Base-by-base conservation (phyloP, 2,888 invertebrate genomes). In the Aplocera efformata region DNA sequence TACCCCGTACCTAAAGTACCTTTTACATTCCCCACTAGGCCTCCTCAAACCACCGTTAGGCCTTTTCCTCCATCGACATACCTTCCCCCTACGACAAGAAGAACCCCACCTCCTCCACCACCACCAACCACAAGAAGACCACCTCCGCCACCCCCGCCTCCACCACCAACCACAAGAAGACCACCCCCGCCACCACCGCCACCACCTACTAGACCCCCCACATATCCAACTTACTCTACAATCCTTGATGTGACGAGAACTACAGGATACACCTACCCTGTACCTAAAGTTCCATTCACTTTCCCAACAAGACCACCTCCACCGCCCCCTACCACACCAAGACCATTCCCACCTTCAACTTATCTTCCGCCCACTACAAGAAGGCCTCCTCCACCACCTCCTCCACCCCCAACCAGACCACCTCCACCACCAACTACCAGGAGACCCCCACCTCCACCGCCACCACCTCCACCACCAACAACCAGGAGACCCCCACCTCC, bases 211-310 rank as follows among this genome's bases (percentile, higher is more conserved):
- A 51, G 54, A 6, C 40, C 36, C 10, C 43, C 50, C n/a, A 45
- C 50, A 3, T 17, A 17, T 5, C 13, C 13, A 17, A 47, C 50
- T 0, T 54, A 42, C 33, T 47, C 53, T 20, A 53, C 57, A 1
- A 48, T 55, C 7, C n/a, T 43, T 10, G 50, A 50, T 7, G 38
- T 56, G 6, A 49, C 49, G 7, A 58, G 56, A 52, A 72, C 70
- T 1, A 73, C 74, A 13, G 73, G 73, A 0, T 76, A 76, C 47
- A 60, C 56, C 8, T 72, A 76, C 31, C 65, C 72, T 2, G 60
- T 60, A 1, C 69, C 74, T 0, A 53, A 46, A 28, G 29, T 60
- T 3, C 48, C 56, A 6, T 59, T 62, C 25, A 62, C 62, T 0
- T 48, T 56, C 28, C 53, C 46, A 7, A 53, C 54, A 1, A 53